phyloP scores from a whole-genome alignment of 1,140 invertebrate species.

The Lysiphlebus fabarum region DNA sequence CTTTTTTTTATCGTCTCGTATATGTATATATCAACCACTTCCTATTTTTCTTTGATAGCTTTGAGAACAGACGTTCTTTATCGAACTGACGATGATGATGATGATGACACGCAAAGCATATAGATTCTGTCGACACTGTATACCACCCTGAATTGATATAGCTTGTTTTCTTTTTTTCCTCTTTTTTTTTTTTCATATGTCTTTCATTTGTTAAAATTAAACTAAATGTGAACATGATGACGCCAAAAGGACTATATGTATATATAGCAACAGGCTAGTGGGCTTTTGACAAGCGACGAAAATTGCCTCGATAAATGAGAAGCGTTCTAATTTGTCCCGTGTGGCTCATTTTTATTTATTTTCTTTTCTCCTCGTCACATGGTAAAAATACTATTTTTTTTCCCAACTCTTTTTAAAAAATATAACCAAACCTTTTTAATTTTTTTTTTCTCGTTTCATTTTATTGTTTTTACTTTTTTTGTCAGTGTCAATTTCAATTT shows the following conservation, averaged over 20 bases:
- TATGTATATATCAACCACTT: neutral
- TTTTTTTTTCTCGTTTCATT: neutral
- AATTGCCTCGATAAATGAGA: conserved; percentile 33
- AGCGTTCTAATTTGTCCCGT: conserved; percentile 24
- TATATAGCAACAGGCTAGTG: neutral
- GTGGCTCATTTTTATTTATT: conserved; percentile 11
- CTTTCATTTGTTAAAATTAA: neutral
- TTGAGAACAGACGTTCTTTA: conserved; percentile 9
- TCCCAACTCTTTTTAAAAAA: neutral
- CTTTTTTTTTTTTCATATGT: neutral
- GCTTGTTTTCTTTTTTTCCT: neutral
- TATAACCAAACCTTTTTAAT: neutral
- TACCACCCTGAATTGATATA: neutral
- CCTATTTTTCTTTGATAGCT: neutral
- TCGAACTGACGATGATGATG: conserved; percentile 17
- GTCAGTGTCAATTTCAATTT: no score
- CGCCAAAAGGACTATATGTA: neutral
- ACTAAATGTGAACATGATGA: neutral
- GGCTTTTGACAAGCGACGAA: conserved; percentile 32
- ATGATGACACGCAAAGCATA: conserved; percentile 25
- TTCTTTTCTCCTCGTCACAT: no score
- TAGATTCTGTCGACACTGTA: conserved; percentile 13
- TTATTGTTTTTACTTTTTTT: no score
- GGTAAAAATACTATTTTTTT: neutral
- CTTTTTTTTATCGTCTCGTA: neutral